Evolutionary conservation across 1,140 invertebrate genomes (phyloP), one percentile per base, ranked within the genome.

Genomic region (Drosophila virilis): DNA sequence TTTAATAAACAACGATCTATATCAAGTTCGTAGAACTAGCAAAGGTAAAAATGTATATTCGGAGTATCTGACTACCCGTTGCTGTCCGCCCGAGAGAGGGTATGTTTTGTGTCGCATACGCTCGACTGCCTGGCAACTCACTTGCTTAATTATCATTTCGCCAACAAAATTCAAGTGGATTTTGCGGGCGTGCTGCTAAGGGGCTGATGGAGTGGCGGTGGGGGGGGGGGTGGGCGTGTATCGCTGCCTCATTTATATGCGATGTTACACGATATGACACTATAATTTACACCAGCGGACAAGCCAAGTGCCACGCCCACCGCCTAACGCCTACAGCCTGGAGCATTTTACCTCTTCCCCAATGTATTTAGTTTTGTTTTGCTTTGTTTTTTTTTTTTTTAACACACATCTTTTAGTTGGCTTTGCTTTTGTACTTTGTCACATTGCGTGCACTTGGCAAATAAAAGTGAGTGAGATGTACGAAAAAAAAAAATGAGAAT

Each of bases 381-480:
- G 15, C 22, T 22, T 22, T 35, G 8, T 9, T 48, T 28, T 1
- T 3, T 17, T 48, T 6, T 9, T 22, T 22, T 1, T 9, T 48
- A 6, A 6, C 10, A 28, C 46, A 22, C 46, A 12, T 48, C 28
- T 48, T 6, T 33, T 46, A 6, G 28, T 33, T 32, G 22, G 4
- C 4, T 40, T 8, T 35, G 28, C 28, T 43, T 55, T 57, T 43
- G 48, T 59, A 55, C 42, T 78, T 67, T 85, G 81, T 88, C 82
- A 85, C 75, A 85, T 85, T 88, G 77, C 83, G 83, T 89, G 83
- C 77, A 88, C 79, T 83, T 88, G 69, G 76, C 76, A 79, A 88
- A 88, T 88, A 89, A 88, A 86, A 75, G 68, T 67, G 38, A 57
- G 61, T 66, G 57, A 51, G 58, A 45, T 13, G 33, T 37, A 62